Percentiles rank a stretch among this genome's conserved stretches.
phyloP scores from a whole-genome alignment of 2,888 invertebrate species.

The Mimas tiliae region DNA sequence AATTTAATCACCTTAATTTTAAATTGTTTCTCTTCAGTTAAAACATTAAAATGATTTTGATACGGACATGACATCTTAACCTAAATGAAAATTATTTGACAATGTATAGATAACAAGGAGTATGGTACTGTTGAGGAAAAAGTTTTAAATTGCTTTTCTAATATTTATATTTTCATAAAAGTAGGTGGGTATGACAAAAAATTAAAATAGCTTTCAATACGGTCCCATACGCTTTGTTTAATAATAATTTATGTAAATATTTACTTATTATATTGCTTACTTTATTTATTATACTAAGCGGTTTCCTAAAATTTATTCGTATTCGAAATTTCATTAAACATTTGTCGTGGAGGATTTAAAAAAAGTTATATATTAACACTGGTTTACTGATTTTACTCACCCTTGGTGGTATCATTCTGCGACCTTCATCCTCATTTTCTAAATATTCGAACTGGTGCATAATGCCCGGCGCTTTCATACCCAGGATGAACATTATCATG shows the following conservation, averaged over 20 bases:
- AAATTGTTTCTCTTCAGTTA: constrained; percentile 52
- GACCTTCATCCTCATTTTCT: constrained; percentile 76
- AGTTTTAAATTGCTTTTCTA: background rate
- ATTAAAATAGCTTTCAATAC: too few species aligned
- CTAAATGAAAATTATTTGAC: constrained; percentile 46
- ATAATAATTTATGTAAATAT: too few species aligned
- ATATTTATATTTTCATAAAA: too few species aligned
- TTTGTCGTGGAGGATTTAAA: too few species aligned
- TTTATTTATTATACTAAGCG: too few species aligned
- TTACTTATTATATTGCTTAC: too few species aligned
- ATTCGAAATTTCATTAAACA: too few species aligned
- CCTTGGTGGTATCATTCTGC: constrained; percentile 65
- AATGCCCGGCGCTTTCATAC: constrained; percentile 94
- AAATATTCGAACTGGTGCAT: constrained; percentile 86
- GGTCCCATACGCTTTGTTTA: too few species aligned
- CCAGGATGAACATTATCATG: constrained; percentile 92
- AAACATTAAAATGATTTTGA: constrained; percentile 74
- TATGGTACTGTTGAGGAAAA: background rate
- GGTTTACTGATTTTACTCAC: constrained; percentile 50
- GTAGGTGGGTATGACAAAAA: too few species aligned
- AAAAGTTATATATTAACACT: background rate
- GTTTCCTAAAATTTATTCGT: too few species aligned
- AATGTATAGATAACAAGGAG: constrained; percentile 3
- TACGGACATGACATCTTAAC: constrained; percentile 81
- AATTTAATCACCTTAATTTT: constrained; percentile 39